Conservation (phyloP, 1,140 invertebrate species). For the Drosophila mojavensis region DNA sequence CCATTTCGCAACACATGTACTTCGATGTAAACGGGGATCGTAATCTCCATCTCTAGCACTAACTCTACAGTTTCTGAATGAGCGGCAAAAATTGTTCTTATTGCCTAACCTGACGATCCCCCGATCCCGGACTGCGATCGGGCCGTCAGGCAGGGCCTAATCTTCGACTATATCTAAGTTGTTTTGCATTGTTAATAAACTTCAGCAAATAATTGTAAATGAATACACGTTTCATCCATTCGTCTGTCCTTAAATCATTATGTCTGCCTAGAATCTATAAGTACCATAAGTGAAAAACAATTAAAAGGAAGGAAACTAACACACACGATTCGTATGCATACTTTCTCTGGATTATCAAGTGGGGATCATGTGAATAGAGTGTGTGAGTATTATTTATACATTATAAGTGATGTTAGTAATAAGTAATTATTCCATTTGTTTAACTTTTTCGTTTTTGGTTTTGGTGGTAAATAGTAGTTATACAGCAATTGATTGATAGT, state of each 20-base stretch:
- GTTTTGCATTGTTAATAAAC: slow-evolving; percentile 61
- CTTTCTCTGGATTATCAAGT: slow-evolving; percentile 16
- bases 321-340: slow-evolving; percentile 5
- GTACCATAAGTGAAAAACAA: slow-evolving; percentile 23
- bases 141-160: slow-evolving; percentile 13
- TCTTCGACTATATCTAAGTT: slow-evolving; percentile 57
- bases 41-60: slow-evolving; percentile 35
- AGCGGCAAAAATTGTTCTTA: slow-evolving; percentile 62
- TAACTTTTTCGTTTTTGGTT: slow-evolving; percentile 14
- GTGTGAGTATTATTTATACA: slow-evolving; percentile 61
- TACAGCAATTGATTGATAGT: slow-evolving; percentile 52
- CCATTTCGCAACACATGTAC: slow-evolving; percentile 50
- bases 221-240: slow-evolving; percentile 55
- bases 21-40: slow-evolving; percentile 63
- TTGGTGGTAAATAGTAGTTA: slow-evolving; percentile 57
- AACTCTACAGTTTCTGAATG: slow-evolving; percentile 51
- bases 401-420: slow-evolving; percentile 24
- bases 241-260: slow-evolving; percentile 56
- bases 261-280: slow-evolving; percentile 26
- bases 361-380: slow-evolving; percentile 39
- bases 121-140: not conserved
- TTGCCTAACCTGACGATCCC: slow-evolving; percentile 16
- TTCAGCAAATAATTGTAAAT: slow-evolving; percentile 79
- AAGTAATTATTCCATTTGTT: slow-evolving; percentile 7
- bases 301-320: slow-evolving; percentile 13